A percentile compares a stretch with the other conserved stretches of the same genome.
These are phyloP conservation scores for Buathra laborator DNA, from an alignment of 2,888 invertebrate genomes.

Conservation along the genomic window DNA sequence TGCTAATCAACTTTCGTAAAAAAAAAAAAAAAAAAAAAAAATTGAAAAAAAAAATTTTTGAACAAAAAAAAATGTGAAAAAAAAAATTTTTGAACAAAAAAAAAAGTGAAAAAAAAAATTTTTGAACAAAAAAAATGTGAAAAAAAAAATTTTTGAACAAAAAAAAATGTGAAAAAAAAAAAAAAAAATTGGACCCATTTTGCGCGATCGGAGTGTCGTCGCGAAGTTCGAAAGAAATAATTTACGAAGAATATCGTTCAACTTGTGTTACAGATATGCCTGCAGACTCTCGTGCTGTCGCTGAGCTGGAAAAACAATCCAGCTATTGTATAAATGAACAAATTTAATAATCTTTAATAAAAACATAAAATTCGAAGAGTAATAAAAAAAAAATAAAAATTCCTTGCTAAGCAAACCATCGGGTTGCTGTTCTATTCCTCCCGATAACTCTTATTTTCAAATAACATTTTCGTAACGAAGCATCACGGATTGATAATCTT, in stretches of 20 bases:
- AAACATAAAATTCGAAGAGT: slow-evolving; percentile 85
- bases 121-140: neutral
- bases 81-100: neutral
- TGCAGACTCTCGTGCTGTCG: slow-evolving; percentile 84
- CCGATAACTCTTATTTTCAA: slow-evolving; percentile 25
- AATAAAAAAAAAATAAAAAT: slow-evolving; percentile 75
- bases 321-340: slow-evolving; percentile 86
- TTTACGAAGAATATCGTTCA: slow-evolving; percentile 57
- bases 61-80: neutral
- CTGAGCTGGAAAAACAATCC: slow-evolving; percentile 83
- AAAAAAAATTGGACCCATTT: neutral
- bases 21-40: slow-evolving; percentile 10
- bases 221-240: slow-evolving; percentile 14
- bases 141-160: neutral
- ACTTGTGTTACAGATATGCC: slow-evolving; percentile 82
- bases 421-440: slow-evolving; percentile 65
- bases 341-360: slow-evolving; percentile 86
- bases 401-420: slow-evolving; percentile 74
- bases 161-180: neutral
- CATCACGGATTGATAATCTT: neutral
- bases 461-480: neutral
- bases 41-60: neutral
- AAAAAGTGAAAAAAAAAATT: neutral
- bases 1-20: neutral
- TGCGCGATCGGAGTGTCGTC: slow-evolving; percentile 19